Conservation (phyloP, 2,797 vertebrate species). For the Telmatherina bonti region DNA sequence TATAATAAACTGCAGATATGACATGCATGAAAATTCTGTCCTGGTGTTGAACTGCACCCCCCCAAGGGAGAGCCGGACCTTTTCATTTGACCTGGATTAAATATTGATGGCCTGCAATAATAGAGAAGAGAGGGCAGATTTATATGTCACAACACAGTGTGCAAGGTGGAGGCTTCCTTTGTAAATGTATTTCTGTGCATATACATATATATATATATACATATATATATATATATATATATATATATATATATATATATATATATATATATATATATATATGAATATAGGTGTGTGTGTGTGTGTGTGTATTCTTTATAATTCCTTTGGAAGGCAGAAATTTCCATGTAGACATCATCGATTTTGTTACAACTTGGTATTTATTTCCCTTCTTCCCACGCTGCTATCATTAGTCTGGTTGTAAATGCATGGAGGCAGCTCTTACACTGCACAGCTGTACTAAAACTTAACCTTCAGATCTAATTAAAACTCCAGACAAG, state of each 20-base stretch:
- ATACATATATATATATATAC: not conserved
- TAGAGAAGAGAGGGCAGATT: conserved; percentile 34
- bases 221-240: too few species aligned
- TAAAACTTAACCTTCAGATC: conserved; percentile 61
- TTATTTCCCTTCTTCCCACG: not conserved
- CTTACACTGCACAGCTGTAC: conserved; percentile 16
- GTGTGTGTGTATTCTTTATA: too few species aligned
- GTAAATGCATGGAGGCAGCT: conserved; percentile 7
- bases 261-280: too few species aligned
- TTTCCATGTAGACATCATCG: conserved; percentile 22
- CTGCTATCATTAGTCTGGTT: conserved; percentile 9
- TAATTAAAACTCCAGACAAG: conserved; percentile 47
- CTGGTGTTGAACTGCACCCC: conserved; percentile 31
- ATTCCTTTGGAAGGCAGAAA: too few species aligned
- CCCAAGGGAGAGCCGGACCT: conserved; percentile 33
- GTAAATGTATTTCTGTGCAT: conserved; percentile 33
- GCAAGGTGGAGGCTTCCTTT: not conserved
- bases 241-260: too few species aligned
- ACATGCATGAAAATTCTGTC: conserved; percentile 25
- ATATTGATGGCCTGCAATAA: conserved; percentile 58
- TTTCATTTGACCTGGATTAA: conserved; percentile 62
- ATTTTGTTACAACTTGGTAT: conserved; percentile 4
- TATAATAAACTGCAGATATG: conserved; percentile 5
- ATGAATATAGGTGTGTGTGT: too few species aligned
- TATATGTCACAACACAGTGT: conserved; percentile 28